These are phyloP conservation scores for Anguilla marmorata DNA, from an alignment of 2,797 vertebrate genomes.

Conservation along the genomic window DNA sequence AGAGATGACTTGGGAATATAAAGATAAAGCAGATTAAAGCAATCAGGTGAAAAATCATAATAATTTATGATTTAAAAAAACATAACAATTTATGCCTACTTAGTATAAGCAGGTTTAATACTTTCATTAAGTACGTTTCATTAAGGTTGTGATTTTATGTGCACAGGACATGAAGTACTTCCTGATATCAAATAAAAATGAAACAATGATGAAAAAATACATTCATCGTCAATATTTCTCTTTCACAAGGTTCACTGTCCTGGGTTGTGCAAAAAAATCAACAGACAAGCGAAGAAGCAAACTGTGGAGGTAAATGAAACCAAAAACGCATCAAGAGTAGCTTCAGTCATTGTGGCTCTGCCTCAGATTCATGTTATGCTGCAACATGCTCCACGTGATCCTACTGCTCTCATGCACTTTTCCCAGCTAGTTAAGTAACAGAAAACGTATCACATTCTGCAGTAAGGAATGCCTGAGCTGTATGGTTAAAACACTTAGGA, in stretches of 20 bases:
- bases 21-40: not conserved
- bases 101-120: not conserved
- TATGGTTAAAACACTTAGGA: no score
- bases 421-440: not conserved
- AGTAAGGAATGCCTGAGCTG: no score
- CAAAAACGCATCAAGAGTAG: not conserved
- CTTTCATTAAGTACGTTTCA: not conserved
- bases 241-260: constrained; percentile 1
- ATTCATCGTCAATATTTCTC: not conserved
- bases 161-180: not conserved
- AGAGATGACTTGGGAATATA: not conserved
- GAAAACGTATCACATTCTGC: not conserved
- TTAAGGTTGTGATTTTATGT: not conserved
- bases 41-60: not conserved
- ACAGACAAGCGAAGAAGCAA: not conserved
- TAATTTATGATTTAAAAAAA: no score
- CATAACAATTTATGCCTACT: not conserved
- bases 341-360: not conserved
- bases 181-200: not conserved
- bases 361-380: not conserved
- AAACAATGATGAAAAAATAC: not conserved
- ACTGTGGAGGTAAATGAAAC: constrained; percentile 17
- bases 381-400: not conserved
- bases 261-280: not conserved
- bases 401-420: not conserved